Conservation (phyloP, 2,888 invertebrate species). For the Meloe dianella region DNA sequence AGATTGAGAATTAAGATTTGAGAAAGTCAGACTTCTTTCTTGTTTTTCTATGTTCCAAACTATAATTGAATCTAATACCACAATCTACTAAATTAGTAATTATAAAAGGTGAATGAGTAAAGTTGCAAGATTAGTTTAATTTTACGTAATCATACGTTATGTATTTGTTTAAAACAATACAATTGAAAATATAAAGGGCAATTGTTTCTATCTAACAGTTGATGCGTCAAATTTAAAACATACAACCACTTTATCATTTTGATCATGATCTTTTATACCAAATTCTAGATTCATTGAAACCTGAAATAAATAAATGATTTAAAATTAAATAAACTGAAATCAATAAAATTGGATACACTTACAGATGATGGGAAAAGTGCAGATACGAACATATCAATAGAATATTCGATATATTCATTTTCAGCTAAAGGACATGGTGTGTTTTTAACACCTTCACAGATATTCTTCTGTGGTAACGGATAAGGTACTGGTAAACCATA, state of each 20-base stretch:
- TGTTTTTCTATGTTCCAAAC: too few relatives aligned
- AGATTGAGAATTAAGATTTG: too few relatives aligned
- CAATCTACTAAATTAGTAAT: too few relatives aligned
- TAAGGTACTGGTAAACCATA: not conserved
- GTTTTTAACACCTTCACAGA: constrained; percentile 11
- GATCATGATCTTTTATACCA: not conserved
- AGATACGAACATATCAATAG: not conserved
- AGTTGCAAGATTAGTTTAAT: too few relatives aligned
- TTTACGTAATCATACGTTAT: too few relatives aligned
- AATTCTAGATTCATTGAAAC: not conserved
- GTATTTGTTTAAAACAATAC: too few relatives aligned
- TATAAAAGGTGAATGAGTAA: too few relatives aligned
- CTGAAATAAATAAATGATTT: not conserved
- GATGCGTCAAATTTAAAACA: not conserved
- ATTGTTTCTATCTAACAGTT: not conserved
- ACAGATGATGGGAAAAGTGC: not conserved
- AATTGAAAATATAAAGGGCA: too few relatives aligned
- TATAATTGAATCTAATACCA: too few relatives aligned
- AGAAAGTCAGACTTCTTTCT: too few relatives aligned
- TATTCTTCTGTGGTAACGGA: not conserved
- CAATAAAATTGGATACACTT: not conserved
- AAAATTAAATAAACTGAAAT: not conserved
- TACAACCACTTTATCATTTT: not conserved
- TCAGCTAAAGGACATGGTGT: constrained; percentile 16
- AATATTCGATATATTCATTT: constrained; percentile 7